Conservation (phyloP, 2,888 invertebrate genomes). For the Stenoptilia bipunctidactyla region DNA sequence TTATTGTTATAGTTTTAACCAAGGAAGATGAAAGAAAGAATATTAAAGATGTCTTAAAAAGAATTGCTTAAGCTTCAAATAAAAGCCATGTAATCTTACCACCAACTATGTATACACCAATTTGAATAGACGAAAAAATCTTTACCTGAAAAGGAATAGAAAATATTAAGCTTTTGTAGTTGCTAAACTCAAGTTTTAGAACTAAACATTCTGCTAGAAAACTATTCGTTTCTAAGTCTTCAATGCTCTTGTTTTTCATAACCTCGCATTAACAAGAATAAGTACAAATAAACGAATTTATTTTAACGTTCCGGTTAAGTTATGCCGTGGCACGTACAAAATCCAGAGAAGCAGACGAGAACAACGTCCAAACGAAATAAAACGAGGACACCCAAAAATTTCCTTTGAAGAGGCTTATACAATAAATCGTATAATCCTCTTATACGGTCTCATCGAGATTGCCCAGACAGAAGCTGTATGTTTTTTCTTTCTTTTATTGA, state of each 20-base stretch:
- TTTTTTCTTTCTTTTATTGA: constrained; percentile 21
- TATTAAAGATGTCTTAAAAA: not conserved
- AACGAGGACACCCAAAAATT: constrained; percentile 54
- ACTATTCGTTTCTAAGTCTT: no score
- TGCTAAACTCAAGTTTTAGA: no score
- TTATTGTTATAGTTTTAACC: constrained; percentile 48
- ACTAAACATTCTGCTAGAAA: no score
- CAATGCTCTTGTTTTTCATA: constrained; percentile 17
- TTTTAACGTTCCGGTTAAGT: constrained; percentile 30
- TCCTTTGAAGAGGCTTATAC: constrained; percentile 56
- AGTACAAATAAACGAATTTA: constrained; percentile 34
- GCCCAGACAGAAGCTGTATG: constrained; percentile 24
- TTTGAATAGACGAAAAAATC: no score
- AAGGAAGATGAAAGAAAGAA: no score
- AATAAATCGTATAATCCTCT: constrained; percentile 66
- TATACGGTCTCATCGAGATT: constrained; percentile 64
- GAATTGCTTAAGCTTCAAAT: no score
- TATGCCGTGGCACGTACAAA: constrained; percentile 38
- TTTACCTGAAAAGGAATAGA: no score
- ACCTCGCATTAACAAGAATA: constrained; percentile 39
- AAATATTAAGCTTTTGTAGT: no score
- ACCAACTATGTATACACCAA: no score
- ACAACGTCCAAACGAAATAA: constrained; percentile 50
- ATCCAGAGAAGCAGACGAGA: constrained; percentile 28
- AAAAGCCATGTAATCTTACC: no score